Evolutionary conservation across 2,113 vertebrate species (phyloP).

Genomic region (Podarcis cretensis): DNA sequence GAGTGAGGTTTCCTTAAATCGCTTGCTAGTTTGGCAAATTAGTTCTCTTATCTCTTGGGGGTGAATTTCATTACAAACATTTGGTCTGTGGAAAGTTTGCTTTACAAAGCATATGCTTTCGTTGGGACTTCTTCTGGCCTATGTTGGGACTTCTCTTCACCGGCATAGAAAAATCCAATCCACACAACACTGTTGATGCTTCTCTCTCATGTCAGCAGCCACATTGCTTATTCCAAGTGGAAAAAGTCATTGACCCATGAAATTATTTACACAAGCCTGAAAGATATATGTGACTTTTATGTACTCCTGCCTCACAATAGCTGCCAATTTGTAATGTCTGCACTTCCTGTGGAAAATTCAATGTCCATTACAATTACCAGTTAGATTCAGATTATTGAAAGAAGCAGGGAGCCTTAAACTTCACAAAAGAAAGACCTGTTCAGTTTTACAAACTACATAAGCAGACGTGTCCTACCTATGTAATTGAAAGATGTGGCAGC

Average conservation of each 20-base stretch:
- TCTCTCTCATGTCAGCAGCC: slow-evolving; percentile 30
- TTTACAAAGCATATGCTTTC: background rate
- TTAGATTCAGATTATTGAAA: slow-evolving; percentile 41
- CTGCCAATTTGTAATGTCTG: slow-evolving; percentile 35
- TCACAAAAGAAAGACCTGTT: too few relatives aligned
- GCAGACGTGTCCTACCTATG: too few relatives aligned
- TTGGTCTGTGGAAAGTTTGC: background rate
- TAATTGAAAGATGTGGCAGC: too few relatives aligned
- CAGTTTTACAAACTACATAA: too few relatives aligned
- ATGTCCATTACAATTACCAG: slow-evolving; percentile 16
- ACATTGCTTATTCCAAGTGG: slow-evolving; percentile 47
- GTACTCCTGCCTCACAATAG: slow-evolving; percentile 41
- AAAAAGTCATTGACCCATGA: slow-evolving; percentile 51
- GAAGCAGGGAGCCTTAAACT: too few relatives aligned
- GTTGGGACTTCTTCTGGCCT: background rate
- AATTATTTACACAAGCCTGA: slow-evolving; percentile 63
- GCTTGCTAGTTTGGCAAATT: background rate
- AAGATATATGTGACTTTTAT: slow-evolving; percentile 50
- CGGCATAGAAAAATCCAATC: background rate
- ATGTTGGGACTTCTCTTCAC: background rate
- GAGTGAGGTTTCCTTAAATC: background rate
- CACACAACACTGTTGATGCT: background rate
- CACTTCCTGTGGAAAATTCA: slow-evolving; percentile 20
- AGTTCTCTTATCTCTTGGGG: slow-evolving; percentile 2
- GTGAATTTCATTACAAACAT: background rate